Percentiles rank a stretch among this genome's conserved stretches.
These are phyloP conservation scores for Echinarachnius parma DNA, from an alignment of 53 echinoderm and acorn worm genomes.

Conservation along the genomic window DNA sequence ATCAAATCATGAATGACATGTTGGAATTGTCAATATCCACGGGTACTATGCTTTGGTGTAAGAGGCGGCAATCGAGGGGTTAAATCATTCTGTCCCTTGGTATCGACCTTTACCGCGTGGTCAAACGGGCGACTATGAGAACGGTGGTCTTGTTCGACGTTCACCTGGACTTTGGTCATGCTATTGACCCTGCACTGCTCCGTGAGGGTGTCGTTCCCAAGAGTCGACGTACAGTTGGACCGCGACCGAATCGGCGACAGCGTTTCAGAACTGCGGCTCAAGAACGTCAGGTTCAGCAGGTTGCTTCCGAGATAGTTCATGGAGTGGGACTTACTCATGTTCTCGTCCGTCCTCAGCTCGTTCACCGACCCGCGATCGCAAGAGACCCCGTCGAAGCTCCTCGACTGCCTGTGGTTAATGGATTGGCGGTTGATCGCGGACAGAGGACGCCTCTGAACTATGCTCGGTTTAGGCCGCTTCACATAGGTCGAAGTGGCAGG, in stretches of 20 bases:
- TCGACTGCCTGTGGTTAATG: conserved; percentile 32
- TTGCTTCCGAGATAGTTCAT: conserved; percentile 23
- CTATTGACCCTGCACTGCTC: conserved; percentile 24
- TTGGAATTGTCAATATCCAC: no score
- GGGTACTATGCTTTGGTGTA: conserved; percentile 38
- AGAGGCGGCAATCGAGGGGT: conserved; percentile 31
- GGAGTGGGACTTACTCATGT: conserved; percentile 12
- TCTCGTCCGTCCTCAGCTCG: conserved; percentile 27
- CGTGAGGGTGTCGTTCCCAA: neutral
- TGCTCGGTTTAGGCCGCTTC: conserved; percentile 22
- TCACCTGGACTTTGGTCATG: conserved; percentile 24
- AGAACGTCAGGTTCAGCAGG: conserved; percentile 26
- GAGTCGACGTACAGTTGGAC: neutral
- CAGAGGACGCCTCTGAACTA: conserved; percentile 10
- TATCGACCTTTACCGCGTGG: conserved; percentile 10
- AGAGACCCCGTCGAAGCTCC: conserved; percentile 24
- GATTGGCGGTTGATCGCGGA: conserved; percentile 34
- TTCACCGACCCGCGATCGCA: conserved; percentile 37
- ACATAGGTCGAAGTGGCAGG: no score
- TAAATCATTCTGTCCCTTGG: conserved; percentile 12
- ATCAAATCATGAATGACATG: no score
- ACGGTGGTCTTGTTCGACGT: conserved; percentile 6
- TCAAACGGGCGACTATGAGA: neutral
- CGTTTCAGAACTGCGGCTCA: conserved; percentile 33
- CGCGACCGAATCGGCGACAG: neutral